Percentiles rank a stretch among this genome's conserved stretches.
phyloP scores from a whole-genome alignment of 2,113 vertebrate genomes.

The Cynoglossus semilaevis region DNA sequence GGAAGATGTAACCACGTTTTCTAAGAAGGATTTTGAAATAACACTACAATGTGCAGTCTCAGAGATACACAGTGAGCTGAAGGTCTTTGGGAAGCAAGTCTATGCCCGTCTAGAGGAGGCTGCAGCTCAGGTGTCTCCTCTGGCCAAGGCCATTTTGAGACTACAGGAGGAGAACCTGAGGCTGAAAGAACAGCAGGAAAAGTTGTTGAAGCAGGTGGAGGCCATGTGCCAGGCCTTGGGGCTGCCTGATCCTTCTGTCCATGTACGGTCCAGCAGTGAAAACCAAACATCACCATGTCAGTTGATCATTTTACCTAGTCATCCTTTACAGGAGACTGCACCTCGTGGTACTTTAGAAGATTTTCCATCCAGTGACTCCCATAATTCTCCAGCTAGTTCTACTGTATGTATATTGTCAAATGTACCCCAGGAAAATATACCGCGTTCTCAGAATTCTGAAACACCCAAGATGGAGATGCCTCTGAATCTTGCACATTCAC shows the following conservation, averaged over 20 bases:
- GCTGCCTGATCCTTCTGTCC: conserved; percentile 56
- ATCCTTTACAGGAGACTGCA: not conserved
- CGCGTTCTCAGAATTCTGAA: conserved; percentile 9
- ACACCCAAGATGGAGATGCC: not conserved
- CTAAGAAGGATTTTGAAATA: conserved; percentile 54
- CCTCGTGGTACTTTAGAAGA: not conserved
- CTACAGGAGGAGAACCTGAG: conserved; percentile 82
- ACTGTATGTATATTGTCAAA: not conserved
- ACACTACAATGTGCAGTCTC: conserved; percentile 66
- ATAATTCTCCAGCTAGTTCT: not conserved
- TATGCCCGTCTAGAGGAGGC: conserved; percentile 75
- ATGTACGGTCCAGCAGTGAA: conserved; percentile 59
- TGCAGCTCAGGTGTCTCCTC: conserved; percentile 60
- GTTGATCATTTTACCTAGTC: not conserved
- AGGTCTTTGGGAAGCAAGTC: conserved; percentile 72
- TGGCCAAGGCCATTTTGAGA: conserved; percentile 64
- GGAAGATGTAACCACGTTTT: conserved; percentile 30
- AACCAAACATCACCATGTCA: not conserved
- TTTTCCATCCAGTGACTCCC: not conserved
- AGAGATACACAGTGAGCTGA: conserved; percentile 80
- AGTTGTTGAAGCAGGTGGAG: conserved; percentile 75
- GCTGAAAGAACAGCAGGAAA: conserved; percentile 79
- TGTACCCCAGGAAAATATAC: not conserved
- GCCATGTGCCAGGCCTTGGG: conserved; percentile 71
- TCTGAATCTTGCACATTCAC: conserved; percentile 28